Evolutionary conservation across 2,797 vertebrate species (phyloP), one percentile per base, ranked within the genome.

Genomic region (Margarornis squamiger): DNA sequence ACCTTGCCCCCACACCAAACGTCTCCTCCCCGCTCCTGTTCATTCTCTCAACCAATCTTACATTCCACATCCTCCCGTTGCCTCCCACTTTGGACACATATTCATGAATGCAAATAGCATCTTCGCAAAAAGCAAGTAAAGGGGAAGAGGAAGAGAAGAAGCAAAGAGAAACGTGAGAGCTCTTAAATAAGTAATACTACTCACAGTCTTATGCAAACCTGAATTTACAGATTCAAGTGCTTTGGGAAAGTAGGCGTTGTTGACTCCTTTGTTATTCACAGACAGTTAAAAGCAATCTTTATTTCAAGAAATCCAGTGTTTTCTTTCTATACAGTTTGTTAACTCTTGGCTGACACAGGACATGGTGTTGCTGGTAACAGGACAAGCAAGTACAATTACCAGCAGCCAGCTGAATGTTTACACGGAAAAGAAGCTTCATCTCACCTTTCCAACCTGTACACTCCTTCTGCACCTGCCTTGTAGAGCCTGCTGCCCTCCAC

Each of bases 101-200:
- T 67, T 78, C 85, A 51, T 80, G 86, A 91, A 88, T 72, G 58
- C 85, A 91, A 88, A 90, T n/a, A 89, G 34, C 81, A 74, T 70
- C 78, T 83, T 91, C 78, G 84, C 75, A 70, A 39, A 63, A 90
- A 93, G 59, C 10, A 79, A 68, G 45, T 61, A 71, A 91, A 0
- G 0, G 68, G 68, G n/a, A 89, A 87, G 43, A 91, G 72, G 91
- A 93, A 71, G n/a, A 89, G 78, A 79, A 83, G 58, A 18, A 30
- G 61, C 57, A 46, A 91, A 71, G 45, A n/a, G 94, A 96, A 93
- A 96, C 9, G 4, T 83, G 93, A 97, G 92, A 94, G 21, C 45
- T 71, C 51, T 75, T 97, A 90, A 97, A 97, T 97, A 96, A 96
- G 61, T 96, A 74, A 96, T 92, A 73, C 72, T 62, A 92, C 85